Percentiles rank a stretch among this genome's conserved stretches.
Conservation (phyloP, 2,113 vertebrate species). For the Cheilinus undulatus region DNA sequence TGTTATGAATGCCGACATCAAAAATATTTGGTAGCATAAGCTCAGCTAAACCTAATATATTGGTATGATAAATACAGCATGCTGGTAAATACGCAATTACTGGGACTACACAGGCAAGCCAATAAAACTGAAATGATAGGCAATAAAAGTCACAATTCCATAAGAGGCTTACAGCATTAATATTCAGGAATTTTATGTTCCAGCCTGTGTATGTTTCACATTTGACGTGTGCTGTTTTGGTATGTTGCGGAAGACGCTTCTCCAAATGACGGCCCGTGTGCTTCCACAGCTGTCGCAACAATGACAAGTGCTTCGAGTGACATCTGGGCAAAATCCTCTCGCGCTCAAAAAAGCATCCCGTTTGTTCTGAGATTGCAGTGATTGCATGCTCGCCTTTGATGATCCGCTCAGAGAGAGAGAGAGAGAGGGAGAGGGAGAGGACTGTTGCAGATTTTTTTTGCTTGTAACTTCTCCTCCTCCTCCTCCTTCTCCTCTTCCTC, state of each 20-base stretch:
- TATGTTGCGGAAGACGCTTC: conserved; percentile 52
- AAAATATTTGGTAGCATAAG: conserved; percentile 60
- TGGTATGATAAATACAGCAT: conserved; percentile 53
- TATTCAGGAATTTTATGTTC: conserved; percentile 49
- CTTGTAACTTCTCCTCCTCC: conserved; percentile 32
- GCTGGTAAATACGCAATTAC: conserved; percentile 69
- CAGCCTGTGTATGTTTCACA: conserved; percentile 43
- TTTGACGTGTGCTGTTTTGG: conserved; percentile 64
- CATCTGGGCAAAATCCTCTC: conserved; percentile 73
- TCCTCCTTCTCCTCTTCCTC: conserved; percentile 51
- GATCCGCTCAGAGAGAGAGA: conserved; percentile 57
- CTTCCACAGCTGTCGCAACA: conserved; percentile 76
- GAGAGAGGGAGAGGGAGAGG: conserved; percentile 18
- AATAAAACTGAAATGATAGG: conserved; percentile 52
- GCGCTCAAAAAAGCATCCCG: conserved; percentile 56
- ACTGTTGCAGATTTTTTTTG: conserved; percentile 12
- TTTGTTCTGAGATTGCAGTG: conserved; percentile 68
- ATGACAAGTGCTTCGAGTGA: conserved; percentile 73
- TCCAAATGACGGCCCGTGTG: conserved; percentile 64
- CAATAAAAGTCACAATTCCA: conserved; percentile 55
- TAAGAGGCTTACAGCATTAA: conserved; percentile 54
- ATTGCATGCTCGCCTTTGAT: conserved; percentile 66
- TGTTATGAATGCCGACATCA: conserved; percentile 60
- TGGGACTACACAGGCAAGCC: conserved; percentile 33
- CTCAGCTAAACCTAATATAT: conserved; percentile 55